Base-by-base conservation (phyloP, 2,113 vertebrate species). In the Aleadryas rufinucha region DNA sequence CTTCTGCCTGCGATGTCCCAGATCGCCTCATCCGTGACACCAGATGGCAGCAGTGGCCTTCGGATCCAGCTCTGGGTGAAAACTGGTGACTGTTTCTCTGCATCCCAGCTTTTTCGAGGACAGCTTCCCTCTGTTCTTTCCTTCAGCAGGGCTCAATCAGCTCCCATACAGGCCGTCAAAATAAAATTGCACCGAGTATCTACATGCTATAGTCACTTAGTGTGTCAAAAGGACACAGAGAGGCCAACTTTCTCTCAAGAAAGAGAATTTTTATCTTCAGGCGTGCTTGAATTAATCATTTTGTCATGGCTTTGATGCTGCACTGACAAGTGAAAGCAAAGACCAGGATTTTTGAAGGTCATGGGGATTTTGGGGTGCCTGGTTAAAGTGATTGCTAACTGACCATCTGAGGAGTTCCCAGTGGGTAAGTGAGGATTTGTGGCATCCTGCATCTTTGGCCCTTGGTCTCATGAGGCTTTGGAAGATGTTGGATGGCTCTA, bases 41-140 rank as follows among this genome's bases (percentile, higher is more conserved):
- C 96, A 99, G 99, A 98, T 99, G 99, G 99, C 99, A 99, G 98
- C 98, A 98, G 99, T 98, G 98, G 97, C 98, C 98, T 99, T 98
- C 86, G 80, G 79, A 97, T 78, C 16, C 64, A 15, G 76, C 77
- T 63, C 71, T 5, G 44, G n/a, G 44, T 2, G 5, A 71, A 18
- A 52, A 24, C 9, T 0, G 44, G 42, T 2, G 11, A 57, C 20
- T 6, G 19, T 33, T 89, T 37, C 57, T 71, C 68, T 49, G 37
- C 68, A 50, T 59, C 53, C 14, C 24, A 9, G 50, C 14, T 64
- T 45, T 66, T 95, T 89, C 11, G 26, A 52, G 57, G 59, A 82
- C 54, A 63, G 63, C 27, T 69, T 76, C 37, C 77, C 94, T 33
- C 79, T 22, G 41, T 16, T 13, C 72, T 63, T n/a, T 39, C 80